Conservation (phyloP, 2,888 invertebrate species). For the Callosobruchus maculatus region DNA sequence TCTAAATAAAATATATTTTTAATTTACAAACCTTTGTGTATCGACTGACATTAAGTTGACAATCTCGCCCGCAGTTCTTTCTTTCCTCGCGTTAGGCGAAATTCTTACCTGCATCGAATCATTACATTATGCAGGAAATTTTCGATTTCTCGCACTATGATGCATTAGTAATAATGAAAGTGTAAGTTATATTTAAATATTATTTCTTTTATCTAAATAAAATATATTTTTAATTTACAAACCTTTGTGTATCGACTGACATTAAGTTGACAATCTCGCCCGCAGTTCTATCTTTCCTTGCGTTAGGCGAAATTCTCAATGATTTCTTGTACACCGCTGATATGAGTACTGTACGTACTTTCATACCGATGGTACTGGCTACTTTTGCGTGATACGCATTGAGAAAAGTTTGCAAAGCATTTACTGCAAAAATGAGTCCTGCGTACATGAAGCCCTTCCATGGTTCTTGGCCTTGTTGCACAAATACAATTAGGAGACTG, state of each 20-base stretch:
- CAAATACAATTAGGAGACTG: slow-evolving; percentile 41
- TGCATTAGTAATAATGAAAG: no score
- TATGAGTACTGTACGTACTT: slow-evolving; percentile 53
- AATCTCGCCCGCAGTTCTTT: slow-evolving; percentile 51
- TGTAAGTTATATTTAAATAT: no score
- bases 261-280: slow-evolving; percentile 54
- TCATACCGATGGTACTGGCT: slow-evolving; percentile 55
- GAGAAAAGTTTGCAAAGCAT: slow-evolving; percentile 53
- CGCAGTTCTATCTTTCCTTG: slow-evolving; percentile 47
- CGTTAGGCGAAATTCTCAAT: slow-evolving; percentile 43
- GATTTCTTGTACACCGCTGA: slow-evolving; percentile 56
- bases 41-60: slow-evolving; percentile 54
- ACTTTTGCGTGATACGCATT: slow-evolving; percentile 56
- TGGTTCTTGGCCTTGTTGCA: slow-evolving; percentile 34
- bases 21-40: slow-evolving; percentile 46
- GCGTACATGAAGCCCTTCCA: slow-evolving; percentile 62
- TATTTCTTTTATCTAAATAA: no score
- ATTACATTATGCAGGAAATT: no score
- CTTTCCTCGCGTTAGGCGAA: slow-evolving; percentile 44
- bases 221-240: slow-evolving; percentile 45
- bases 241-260: slow-evolving; percentile 49
- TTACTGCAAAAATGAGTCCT: slow-evolving; percentile 50
- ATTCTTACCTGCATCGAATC: no score
- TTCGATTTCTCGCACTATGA: no score
- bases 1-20: no score